Evolutionary conservation across 35 echinoderm and acorn worm species (phyloP), one percentile per base, ranked within the genome.

Genomic region (Nesometra sesokonis): DNA sequence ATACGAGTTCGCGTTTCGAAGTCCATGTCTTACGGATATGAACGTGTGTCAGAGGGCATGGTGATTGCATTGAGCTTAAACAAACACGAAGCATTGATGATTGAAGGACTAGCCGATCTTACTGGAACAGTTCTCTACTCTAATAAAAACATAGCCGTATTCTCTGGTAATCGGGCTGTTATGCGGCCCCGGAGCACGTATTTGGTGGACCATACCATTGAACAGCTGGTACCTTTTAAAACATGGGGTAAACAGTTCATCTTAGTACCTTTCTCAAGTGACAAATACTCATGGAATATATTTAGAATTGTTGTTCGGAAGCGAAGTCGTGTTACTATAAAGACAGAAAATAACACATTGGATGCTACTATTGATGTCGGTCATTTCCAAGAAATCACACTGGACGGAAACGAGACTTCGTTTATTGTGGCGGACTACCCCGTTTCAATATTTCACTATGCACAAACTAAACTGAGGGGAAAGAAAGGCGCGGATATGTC

Each of bases 201-300:
- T 11, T 83, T 86, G 30, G 85, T 82, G 37, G 91, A 93, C 30
- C 91, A 93, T 85, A 86, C 88, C 5, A 77, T 88, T 13, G 91
- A 93, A 80, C 87, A 88, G 91, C 27, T 93, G n/a, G 43, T 84
- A 30, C 91, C 91, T 5, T 88, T 89, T 34, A 77, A 79, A 33
- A 82, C 88, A 76, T 89, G 86, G 81, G 86, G 83, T 21, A 80
- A 82, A 33, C 43, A 82, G 9, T 93, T 93, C 19, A 85, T 93
- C 21, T 19, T 67, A 13, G 52, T 31, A 82, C 87, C 37, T 38
- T 84, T 33, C 29, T 85, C 23, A 39, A 82, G 13, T 31, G 88
- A 82, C 82, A 86, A 35, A 37, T 86, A 29, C 21, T 38, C 37
- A 23, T 76, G 52, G 82, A 46, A 19, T 52, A 39, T 13, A 35